Conservation (phyloP, 92 coral and sea anemone species). For the Porites lobata region DNA sequence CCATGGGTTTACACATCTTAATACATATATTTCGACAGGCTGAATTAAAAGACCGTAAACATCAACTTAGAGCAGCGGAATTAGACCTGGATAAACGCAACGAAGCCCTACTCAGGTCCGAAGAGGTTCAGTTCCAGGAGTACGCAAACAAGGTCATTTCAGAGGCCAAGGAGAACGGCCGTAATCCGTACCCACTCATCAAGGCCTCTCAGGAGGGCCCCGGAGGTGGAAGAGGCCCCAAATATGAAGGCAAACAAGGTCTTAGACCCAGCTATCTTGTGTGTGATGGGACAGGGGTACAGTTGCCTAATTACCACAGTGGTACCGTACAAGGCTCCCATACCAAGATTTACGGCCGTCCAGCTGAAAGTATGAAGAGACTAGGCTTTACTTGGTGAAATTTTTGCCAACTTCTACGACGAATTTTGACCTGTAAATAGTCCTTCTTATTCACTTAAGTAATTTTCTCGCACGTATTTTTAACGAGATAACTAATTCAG, state of each 20-base stretch:
- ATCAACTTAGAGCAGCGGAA: slow-evolving; percentile 53
- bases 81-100: slow-evolving; percentile 81
- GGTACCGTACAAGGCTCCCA: slow-evolving; percentile 84
- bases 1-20: too few relatives aligned
- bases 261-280: slow-evolving; percentile 95
- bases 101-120: slow-evolving; percentile 70
- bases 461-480: neutral
- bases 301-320: slow-evolving; percentile 89
- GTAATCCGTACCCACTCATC: slow-evolving; percentile 96
- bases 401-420: neutral
- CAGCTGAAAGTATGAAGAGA: slow-evolving; percentile 90
- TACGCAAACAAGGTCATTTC: slow-evolving; percentile 85
- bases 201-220: slow-evolving; percentile 99
- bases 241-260: slow-evolving; percentile 92
- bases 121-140: slow-evolving; percentile 93
- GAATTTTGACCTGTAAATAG: slow-evolving; percentile 25
- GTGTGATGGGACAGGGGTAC: slow-evolving; percentile 95
- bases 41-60: slow-evolving; percentile 63
- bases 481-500: neutral
- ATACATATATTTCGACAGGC: slow-evolving; percentile 46
- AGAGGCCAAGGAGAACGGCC: slow-evolving; percentile 86
- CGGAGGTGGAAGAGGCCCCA: slow-evolving; percentile 98
- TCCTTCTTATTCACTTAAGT: neutral
- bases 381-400: slow-evolving; percentile 94
- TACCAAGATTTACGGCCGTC: slow-evolving; percentile 91